Base-by-base conservation (phyloP, 2,797 vertebrate genomes). In the Remorina albescens region DNA sequence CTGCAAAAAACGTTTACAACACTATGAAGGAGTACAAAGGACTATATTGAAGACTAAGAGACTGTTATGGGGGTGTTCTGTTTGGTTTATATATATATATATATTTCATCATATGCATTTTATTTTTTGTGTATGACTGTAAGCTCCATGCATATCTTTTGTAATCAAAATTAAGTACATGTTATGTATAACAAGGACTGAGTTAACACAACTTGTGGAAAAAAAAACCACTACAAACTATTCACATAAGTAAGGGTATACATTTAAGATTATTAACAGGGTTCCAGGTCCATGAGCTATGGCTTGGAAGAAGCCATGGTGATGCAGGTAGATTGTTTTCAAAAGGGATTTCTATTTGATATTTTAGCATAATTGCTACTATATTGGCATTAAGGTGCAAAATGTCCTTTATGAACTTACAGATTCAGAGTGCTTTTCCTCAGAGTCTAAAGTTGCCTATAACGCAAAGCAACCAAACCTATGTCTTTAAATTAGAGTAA, bases 81-180 rank as follows among this genome's bases (percentile, higher is more conserved):
- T 91, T 86, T 86, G 89, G 88, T 88, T 83, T 89, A 91, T 89
- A 91, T 85, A 88, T n/a, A n/a, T n/a, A n/a, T n/a, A 67, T 80
- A 64, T 67, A 84, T n/a, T n/a, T n/a, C 74, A 69, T 86, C 85
- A 83, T 89, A 89, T 90, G 81, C 82, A 87, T 90, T 90, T 88
- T 84, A 81, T 79, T 84, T 96, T 96, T 95, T 96, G 96, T 96
- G 95, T 96, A 96, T 96, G 95, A 96, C 80, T 95, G 94, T 96
- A 97, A 95, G 95, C 93, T 97, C 93, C 96, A 95, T 97, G 96
- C 97, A 98, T 98, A 98, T 98, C 95, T 96, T 98, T 98, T 98
- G 95, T 98, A 97, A 92, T 94, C 92, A 80, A 95, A 95, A 94
- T 95, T 96, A 97, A 96, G 95, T 95, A 94, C 89, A 87, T 91